These are phyloP conservation scores for Apeltes quadracus DNA, from an alignment of 2,113 vertebrate species.

Conservation along the genomic window DNA sequence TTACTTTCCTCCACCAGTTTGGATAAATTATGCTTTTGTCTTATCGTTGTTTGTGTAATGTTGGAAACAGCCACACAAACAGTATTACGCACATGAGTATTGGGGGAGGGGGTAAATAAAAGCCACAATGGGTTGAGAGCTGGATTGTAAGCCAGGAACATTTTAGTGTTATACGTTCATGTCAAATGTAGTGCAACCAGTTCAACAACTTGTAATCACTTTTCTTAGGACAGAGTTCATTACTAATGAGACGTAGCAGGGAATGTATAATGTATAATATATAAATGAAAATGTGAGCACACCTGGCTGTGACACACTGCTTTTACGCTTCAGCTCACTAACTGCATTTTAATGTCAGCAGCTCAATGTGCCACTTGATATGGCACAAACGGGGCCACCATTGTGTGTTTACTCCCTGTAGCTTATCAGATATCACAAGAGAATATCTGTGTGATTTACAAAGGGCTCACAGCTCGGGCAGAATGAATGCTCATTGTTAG, in stretches of 20 bases:
- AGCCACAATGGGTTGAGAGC: background rate
- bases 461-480: constrained; percentile 5
- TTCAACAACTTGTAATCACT: background rate
- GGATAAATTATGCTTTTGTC: background rate
- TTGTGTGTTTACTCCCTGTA: constrained; percentile 15
- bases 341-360: background rate
- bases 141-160: background rate
- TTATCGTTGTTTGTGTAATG: background rate
- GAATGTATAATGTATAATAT: too few species aligned
- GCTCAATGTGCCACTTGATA: constrained; percentile 7
- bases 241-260: background rate
- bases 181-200: background rate
- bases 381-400: constrained; percentile 9
- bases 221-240: background rate
- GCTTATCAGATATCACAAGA: constrained; percentile 40
- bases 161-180: background rate
- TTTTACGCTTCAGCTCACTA: background rate
- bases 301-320: background rate
- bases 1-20: background rate
- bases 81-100: background rate
- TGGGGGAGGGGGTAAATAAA: background rate
- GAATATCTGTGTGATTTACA: constrained; percentile 29
- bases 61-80: background rate
- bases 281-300: background rate
- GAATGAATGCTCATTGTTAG: constrained; percentile 36